Evolutionary conservation across 2,888 invertebrate genomes (phyloP), one percentile per base, ranked within the genome.

Genomic region (Anaspis maculata): DNA sequence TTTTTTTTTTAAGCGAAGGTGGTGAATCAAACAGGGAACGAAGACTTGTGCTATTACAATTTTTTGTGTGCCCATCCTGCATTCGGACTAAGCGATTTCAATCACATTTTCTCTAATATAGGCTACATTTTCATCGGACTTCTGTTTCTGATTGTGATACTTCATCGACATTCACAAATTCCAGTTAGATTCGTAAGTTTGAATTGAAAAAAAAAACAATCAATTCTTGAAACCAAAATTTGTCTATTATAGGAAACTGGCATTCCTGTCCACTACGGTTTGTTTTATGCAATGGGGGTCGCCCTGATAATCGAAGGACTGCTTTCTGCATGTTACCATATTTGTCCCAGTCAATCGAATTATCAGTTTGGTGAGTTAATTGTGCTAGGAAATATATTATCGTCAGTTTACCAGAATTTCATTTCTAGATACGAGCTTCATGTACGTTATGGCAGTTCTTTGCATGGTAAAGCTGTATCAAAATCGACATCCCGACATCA

Each of bases 21-120:
- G 1, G 64, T 88, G 2, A 77, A 82, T 56, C 69, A 74, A 29
- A 84, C 88, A 0, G 91, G 91, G 1, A 77, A 90, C 61, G 79
- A 87, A 52, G 91, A 91, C 61, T 68, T 87, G 27, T 91, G 91
- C 62, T 91, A 88, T 64, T 91, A 89, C 67, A 91, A 91, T 65
- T 90, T 88, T 65, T 65, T 83, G 24, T 91, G 91, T 62, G 79
- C 88, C 0, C 82, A 85, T 61, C 86, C 87, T 0, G 67, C 83
- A 2, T 78, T 77, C 37, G 64, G 72, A 1, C 66, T 88, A 9
- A 80, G 79, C 0, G 84, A 89, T 56, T 88, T 87, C 65, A 91
- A 90, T 70, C 90, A 89, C 59, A 79, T 91, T 31, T 83, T 74
- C 65, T 86, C 86, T 11, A 91, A 91, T 64, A 69, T 83, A 22